Percentiles rank a stretch among this genome's conserved stretches.
These are phyloP conservation scores for Martes martes DNA, from an alignment of 2,113 vertebrate genomes.

Conservation along the genomic window DNA sequence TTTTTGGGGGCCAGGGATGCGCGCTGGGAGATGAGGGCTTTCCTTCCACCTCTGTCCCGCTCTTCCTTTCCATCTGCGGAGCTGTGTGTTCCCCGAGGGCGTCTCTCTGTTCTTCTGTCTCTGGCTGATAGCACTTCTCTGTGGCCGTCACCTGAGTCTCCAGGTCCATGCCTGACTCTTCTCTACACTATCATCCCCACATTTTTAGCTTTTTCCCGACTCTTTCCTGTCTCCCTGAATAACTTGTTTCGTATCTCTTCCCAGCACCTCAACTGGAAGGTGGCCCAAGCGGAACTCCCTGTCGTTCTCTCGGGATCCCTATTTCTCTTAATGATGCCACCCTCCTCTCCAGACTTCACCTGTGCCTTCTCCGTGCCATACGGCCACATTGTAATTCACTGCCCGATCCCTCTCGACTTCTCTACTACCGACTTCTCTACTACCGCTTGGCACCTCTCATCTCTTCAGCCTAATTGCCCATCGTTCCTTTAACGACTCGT, in stretches of 20 bases:
- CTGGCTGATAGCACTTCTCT: not conserved
- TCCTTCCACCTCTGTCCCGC: rapidly evolving
- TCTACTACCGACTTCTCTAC: rapidly evolving
- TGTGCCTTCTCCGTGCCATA: not conserved
- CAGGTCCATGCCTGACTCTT: not conserved
- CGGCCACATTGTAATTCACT: rapidly evolving
- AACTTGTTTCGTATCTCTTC: not conserved
- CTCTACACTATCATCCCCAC: not conserved
- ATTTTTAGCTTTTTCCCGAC: not conserved
- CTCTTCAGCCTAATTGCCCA: not conserved
- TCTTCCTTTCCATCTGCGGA: not conserved
- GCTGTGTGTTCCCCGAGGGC: rapidly evolving
- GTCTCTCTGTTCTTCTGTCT: not conserved
- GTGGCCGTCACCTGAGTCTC: not conserved
- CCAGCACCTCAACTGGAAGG: not conserved
- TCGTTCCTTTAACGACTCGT: not conserved
- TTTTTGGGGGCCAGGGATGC: rapidly evolving
- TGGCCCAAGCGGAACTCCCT: not conserved
- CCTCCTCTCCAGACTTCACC: not conserved
- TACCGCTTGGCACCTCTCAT: not conserved
- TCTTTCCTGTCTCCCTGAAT: not conserved
- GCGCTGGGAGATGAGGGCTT: not conserved
- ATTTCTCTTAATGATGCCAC: rapidly evolving
- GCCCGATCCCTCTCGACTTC: not conserved
- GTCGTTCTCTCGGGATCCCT: not conserved